Conservation (phyloP, 2,888 invertebrate genomes). For the Lycaena phlaeas region DNA sequence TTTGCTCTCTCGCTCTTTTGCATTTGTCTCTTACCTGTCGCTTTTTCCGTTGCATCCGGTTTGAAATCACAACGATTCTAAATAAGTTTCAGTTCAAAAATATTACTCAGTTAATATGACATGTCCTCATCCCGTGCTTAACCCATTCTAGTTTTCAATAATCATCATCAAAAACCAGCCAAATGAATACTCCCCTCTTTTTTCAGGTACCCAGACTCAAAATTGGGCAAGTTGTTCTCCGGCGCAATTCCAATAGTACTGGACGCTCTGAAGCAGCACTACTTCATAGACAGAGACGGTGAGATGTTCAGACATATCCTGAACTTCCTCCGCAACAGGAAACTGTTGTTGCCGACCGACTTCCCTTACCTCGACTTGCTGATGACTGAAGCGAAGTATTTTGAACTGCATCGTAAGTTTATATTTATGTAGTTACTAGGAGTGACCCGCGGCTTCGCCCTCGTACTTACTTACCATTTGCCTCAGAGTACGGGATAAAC, state of each 20-base stretch:
- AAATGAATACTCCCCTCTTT: too few species aligned
- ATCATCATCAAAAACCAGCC: neutral
- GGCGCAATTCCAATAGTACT: slow-evolving; percentile 96
- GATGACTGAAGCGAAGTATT: slow-evolving; percentile 91
- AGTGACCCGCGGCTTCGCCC: too few species aligned
- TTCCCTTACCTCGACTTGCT: slow-evolving; percentile 91
- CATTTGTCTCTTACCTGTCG: too few species aligned
- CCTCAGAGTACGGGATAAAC: too few species aligned
- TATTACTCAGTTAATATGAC: too few species aligned
- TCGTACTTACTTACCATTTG: too few species aligned
- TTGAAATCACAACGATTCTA: too few species aligned
- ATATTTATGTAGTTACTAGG: neutral
- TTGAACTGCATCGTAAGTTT: slow-evolving; percentile 88
- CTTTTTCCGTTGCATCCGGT: too few species aligned
- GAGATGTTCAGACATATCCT: slow-evolving; percentile 98
- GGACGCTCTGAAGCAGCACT: slow-evolving; percentile 97
- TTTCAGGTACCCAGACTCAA: slow-evolving; percentile 95
- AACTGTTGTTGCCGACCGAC: slow-evolving; percentile 88
- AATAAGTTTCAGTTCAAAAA: too few species aligned
- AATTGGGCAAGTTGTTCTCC: slow-evolving; percentile 93
- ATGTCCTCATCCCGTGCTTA: too few species aligned
- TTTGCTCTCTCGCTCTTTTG: too few species aligned
- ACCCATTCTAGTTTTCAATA: too few species aligned
- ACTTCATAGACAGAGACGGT: slow-evolving; percentile 98
- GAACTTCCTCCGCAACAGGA: slow-evolving; percentile 95